Evolutionary conservation across 1,140 invertebrate genomes (phyloP).

Genomic region (Drusus annulatus): DNA sequence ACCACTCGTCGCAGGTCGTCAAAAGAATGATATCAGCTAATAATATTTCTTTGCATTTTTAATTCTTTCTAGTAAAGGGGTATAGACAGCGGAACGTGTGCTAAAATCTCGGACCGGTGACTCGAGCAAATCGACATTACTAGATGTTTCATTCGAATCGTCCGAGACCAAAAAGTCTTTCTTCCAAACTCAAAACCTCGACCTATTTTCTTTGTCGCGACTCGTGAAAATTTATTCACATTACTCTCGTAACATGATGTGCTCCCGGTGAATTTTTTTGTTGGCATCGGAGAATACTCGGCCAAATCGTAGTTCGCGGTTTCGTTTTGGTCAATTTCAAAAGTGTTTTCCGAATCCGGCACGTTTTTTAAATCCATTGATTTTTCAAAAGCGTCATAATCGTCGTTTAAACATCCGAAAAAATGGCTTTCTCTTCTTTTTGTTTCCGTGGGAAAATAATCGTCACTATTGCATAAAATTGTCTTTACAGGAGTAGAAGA

Average conservation of each 20-base stretch:
- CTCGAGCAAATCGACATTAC: background rate
- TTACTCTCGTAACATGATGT: no score
- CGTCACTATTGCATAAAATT: conserved; percentile 52
- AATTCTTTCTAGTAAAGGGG: conserved; percentile 18
- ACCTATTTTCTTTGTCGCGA: background rate
- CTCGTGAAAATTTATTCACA: no score
- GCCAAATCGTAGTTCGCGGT: conserved; percentile 13
- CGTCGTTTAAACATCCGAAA: conserved; percentile 64
- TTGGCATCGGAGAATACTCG: conserved; percentile 12
- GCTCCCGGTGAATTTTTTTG: background rate
- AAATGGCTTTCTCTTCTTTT: conserved; percentile 68
- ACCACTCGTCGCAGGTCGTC: no score
- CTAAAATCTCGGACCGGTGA: background rate
- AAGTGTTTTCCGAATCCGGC: background rate
- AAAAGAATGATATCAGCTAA: no score
- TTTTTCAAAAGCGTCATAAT: conserved; percentile 67
- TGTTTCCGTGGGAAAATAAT: conserved; percentile 19
- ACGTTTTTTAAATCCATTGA: conserved; percentile 64
- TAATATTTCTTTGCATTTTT: background rate
- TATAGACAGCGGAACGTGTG: background rate
- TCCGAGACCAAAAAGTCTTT: conserved; percentile 15
- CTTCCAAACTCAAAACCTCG: conserved; percentile 8
- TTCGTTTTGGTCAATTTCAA: conserved; percentile 6
- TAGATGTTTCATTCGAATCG: background rate
- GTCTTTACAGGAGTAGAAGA: conserved; percentile 64